Evolutionary conservation across 1,140 invertebrate genomes (phyloP).

Genomic region (Hormaphis cornu): DNA sequence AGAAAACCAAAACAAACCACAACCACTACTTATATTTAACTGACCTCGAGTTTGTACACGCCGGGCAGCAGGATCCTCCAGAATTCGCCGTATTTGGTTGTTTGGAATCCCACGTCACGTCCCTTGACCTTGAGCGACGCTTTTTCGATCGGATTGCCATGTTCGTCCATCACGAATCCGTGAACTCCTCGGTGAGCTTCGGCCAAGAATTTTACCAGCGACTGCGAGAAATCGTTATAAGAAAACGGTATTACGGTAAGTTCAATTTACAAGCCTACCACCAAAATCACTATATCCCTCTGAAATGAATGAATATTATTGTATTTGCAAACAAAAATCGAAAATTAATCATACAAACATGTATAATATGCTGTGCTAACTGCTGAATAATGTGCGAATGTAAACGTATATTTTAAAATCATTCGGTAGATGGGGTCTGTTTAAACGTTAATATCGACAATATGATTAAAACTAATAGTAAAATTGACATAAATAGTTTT

Average conservation of each 20-base stretch:
- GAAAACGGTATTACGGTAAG: constrained; percentile 28
- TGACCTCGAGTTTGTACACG: constrained; percentile 64
- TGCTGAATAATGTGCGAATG: too few relatives aligned
- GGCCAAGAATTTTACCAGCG: constrained; percentile 74
- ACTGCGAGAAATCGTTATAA: constrained; percentile 50
- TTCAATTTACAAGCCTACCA: neutral
- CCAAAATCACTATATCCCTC: neutral
- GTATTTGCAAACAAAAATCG: too few relatives aligned
- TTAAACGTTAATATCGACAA: too few relatives aligned
- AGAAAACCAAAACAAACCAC: too few relatives aligned
- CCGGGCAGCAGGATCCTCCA: constrained; percentile 39
- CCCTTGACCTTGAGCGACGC: constrained; percentile 75
- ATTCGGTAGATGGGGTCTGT: too few relatives aligned
- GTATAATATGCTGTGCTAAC: neutral
- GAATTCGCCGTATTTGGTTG: constrained; percentile 86
- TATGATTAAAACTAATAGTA: too few relatives aligned
- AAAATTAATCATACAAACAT: neutral
- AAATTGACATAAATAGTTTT: too few relatives aligned
- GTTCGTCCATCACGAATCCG: constrained; percentile 74
- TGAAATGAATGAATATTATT: too few relatives aligned
- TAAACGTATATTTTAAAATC: too few relatives aligned
- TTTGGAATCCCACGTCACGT: constrained; percentile 76
- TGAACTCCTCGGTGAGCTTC: constrained; percentile 77
- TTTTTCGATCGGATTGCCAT: constrained; percentile 69
- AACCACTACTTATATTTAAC: constrained; percentile 1